phyloP scores from a whole-genome alignment of 2,797 vertebrate genomes.

The Sebastes hopkinsi region DNA sequence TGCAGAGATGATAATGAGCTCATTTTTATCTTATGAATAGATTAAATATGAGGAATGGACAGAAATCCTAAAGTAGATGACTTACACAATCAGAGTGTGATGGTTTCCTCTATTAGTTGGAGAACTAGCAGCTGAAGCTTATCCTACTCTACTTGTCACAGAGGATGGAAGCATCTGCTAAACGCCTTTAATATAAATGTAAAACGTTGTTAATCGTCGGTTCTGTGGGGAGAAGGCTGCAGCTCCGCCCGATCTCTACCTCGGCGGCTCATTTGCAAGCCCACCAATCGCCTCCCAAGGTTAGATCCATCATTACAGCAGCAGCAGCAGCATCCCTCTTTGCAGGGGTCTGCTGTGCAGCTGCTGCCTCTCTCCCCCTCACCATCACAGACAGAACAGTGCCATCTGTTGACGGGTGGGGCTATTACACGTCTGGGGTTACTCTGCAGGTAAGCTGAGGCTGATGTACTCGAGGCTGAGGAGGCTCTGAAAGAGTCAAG shows the following conservation, averaged over 20 bases:
- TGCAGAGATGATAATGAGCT: slow-evolving; percentile 11
- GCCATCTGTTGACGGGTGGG: slow-evolving; percentile 80
- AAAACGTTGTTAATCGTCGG: slow-evolving; percentile 60
- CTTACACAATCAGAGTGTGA: neutral
- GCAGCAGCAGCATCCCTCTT: slow-evolving; percentile 27
- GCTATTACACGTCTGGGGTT: slow-evolving; percentile 57
- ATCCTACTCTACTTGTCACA: neutral
- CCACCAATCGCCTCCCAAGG: slow-evolving; percentile 58
- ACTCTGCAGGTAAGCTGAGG: neutral
- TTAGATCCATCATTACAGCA: slow-evolving; percentile 57
- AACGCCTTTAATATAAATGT: slow-evolving; percentile 46
- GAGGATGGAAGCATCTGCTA: slow-evolving; percentile 34
- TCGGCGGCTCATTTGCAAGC: slow-evolving; percentile 50
- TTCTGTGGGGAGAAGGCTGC: slow-evolving; percentile 34
- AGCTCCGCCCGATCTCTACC: slow-evolving; percentile 38
- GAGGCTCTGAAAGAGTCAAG: neutral
- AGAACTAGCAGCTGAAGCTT: slow-evolving; percentile 2
- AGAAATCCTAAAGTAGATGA: neutral
- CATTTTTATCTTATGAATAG: neutral
- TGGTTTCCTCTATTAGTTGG: neutral
- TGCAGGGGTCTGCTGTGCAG: slow-evolving; percentile 29
- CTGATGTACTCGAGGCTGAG: no score
- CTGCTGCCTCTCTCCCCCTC: slow-evolving; percentile 47
- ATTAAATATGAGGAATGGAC: neutral
- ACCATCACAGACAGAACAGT: slow-evolving; percentile 76